A percentile compares a stretch with the other conserved stretches of the same genome.
phyloP scores from a whole-genome alignment of 1,140 invertebrate genomes.

The Hyphantria cunea region DNA sequence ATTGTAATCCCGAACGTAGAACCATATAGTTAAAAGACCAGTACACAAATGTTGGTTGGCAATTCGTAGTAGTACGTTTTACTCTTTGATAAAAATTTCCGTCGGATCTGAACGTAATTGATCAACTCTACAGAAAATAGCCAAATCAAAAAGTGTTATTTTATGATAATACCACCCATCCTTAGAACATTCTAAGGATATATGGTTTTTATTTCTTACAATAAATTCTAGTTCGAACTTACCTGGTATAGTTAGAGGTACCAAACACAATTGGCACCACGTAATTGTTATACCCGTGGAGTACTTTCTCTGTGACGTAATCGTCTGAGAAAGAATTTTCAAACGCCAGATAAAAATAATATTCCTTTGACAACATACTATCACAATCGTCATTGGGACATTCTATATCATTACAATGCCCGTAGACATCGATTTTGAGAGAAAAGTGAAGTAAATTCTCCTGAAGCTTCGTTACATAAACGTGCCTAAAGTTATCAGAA shows the following conservation, averaged over 20 bases:
- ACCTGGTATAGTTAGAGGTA: constrained; percentile 54
- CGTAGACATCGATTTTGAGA: constrained; percentile 85
- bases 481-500: constrained; percentile 79
- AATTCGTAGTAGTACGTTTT: too few species aligned
- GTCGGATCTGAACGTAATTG: too few species aligned
- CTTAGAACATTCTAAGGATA: too few species aligned
- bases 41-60: too few species aligned
- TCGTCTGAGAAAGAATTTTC: constrained; percentile 84
- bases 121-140: too few species aligned
- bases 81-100: too few species aligned
- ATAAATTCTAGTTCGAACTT: not conserved
- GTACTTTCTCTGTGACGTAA: constrained; percentile 86
- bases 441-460: constrained; percentile 77
- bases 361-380: constrained; percentile 69
- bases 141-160: too few species aligned
- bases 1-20: too few species aligned
- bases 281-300: constrained; percentile 73
- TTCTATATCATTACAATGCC: constrained; percentile 78
- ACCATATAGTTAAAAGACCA: too few species aligned
- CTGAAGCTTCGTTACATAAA: constrained; percentile 83
- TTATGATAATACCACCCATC: too few species aligned
- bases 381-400: constrained; percentile 68
- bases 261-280: constrained; percentile 81
- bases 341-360: constrained; percentile 87
- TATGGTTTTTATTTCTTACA: too few species aligned